A percentile compares a stretch with the other conserved stretches of the same genome.
These are phyloP conservation scores for Benthosema pterotum DNA, from an alignment of 2,797 vertebrate genomes.

Conservation along the genomic window DNA sequence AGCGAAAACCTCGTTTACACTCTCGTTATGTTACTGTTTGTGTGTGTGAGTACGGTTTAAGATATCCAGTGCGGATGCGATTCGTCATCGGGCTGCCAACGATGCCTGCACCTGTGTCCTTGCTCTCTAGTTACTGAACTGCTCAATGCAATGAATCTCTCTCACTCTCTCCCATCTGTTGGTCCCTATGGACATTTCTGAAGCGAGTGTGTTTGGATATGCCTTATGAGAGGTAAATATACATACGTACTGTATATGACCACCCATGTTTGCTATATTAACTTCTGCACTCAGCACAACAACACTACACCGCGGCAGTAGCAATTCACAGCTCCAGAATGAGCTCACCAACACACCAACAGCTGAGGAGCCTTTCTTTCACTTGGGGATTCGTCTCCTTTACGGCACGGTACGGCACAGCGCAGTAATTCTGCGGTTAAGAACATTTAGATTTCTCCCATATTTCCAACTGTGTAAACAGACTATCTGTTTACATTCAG, in stretches of 20 bases:
- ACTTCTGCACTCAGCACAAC: conserved; percentile 9
- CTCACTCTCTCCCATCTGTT: conserved; percentile 1
- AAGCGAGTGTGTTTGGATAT: conserved; percentile 25
- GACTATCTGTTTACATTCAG: conserved; percentile 26
- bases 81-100: conserved; percentile 42
- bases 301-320: conserved; percentile 45
- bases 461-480: conserved; percentile 30
- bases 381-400: conserved; percentile 45
- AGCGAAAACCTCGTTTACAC: no score
- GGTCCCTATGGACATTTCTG: not conserved
- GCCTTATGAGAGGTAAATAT: conserved; percentile 36
- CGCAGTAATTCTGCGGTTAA: conserved; percentile 23
- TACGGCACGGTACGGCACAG: conserved; percentile 28
- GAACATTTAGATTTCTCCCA: conserved; percentile 32
- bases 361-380: conserved; percentile 39
- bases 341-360: conserved; percentile 43
- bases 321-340: conserved; percentile 51
- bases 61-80: conserved; percentile 14
- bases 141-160: not conserved
- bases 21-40: conserved; percentile 5
- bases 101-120: conserved; percentile 40
- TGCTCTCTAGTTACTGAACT: conserved; percentile 30
- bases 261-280: conserved; percentile 45
- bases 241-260: conserved; percentile 40
- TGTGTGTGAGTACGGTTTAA: conserved; percentile 4